Evolutionary conservation across 2,888 invertebrate species (phyloP).

Genomic region (Magallana nippona): DNA sequence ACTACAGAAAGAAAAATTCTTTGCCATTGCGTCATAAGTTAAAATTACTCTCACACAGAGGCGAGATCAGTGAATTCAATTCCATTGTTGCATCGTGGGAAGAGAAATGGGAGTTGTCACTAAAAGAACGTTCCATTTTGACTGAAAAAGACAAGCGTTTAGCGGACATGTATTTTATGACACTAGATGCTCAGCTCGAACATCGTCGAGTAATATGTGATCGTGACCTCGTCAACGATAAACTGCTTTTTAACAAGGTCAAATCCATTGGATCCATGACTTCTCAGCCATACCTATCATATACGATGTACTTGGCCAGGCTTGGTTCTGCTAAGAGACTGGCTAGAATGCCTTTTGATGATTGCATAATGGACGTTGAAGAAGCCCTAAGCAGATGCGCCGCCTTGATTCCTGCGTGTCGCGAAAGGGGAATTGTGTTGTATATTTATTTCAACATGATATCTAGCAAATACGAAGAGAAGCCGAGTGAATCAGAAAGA

Average conservation of each 20-base stretch:
- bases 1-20: constrained; percentile 28
- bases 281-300: constrained; percentile 15
- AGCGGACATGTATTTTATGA: constrained; percentile 47
- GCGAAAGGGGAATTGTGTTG: constrained; percentile 57
- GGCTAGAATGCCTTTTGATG: constrained; percentile 44
- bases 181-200: constrained; percentile 46
- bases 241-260: constrained; percentile 30
- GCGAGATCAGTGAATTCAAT: constrained; percentile 22
- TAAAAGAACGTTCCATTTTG: background rate
- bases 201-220: constrained; percentile 44
- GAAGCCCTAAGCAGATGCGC: constrained; percentile 53
- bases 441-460: constrained; percentile 59
- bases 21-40: constrained; percentile 44
- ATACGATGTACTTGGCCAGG: constrained; percentile 32
- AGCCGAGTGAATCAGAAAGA: constrained; percentile 47
- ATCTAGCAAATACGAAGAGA: constrained; percentile 51
- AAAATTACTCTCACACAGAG: constrained; percentile 39
- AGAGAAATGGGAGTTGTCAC: background rate
- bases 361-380: constrained; percentile 49
- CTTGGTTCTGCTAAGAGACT: background rate
- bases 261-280: background rate
- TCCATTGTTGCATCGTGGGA: background rate
- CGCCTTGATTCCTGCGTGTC: constrained; percentile 52
- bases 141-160: background rate
- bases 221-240: constrained; percentile 10